These are phyloP conservation scores for Eustalomyia histrio DNA, from an alignment of 2,888 invertebrate species.

Conservation along the genomic window DNA sequence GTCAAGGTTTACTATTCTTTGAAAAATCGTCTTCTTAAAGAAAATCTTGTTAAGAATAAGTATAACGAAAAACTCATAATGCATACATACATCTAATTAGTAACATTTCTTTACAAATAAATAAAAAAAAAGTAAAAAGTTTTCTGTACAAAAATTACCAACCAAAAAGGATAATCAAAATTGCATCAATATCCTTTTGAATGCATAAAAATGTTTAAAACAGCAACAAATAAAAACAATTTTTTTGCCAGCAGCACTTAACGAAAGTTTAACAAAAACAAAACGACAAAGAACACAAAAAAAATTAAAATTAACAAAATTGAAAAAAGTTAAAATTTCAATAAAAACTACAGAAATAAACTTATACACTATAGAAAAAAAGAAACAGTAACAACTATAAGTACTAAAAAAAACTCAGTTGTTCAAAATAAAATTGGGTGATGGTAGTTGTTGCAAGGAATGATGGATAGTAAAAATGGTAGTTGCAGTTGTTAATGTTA, in stretches of 20 bases:
- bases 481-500: background rate
- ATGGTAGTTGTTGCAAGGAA: background rate
- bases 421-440: background rate
- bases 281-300: background rate
- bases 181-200: background rate
- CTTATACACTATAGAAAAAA: background rate
- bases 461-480: background rate
- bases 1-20: background rate
- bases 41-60: background rate
- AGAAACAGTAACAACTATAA: background rate
- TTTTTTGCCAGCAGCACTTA: slow-evolving; percentile 1
- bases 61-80: background rate
- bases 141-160: too few species aligned
- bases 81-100: background rate
- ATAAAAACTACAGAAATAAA: background rate
- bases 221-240: background rate
- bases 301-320: background rate
- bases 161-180: background rate
- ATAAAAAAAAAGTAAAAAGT: background rate
- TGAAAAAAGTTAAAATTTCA: background rate
- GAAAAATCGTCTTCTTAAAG: background rate
- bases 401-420: background rate
- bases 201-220: background rate
- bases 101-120: background rate
- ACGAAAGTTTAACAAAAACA: background rate